Evolutionary conservation across 2,797 vertebrate species (phyloP).

Genomic region (Pampus argenteus): DNA sequence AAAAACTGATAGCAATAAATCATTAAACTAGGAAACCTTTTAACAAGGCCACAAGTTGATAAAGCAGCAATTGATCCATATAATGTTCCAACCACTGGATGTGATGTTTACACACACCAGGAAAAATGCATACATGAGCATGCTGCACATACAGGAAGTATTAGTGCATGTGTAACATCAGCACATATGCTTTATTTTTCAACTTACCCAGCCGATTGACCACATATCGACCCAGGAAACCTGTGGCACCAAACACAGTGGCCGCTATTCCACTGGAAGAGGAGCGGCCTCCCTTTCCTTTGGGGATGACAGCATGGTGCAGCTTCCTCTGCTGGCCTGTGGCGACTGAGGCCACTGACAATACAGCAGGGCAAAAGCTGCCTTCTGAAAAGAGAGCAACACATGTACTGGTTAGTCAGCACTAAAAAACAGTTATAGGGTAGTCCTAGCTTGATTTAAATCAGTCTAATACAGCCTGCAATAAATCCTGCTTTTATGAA

Average conservation of each 20-base stretch:
- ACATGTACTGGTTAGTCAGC: neutral
- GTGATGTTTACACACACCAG: neutral
- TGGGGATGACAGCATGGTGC: constrained; percentile 89
- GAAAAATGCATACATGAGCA: too few species aligned
- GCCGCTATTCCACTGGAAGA: constrained; percentile 94
- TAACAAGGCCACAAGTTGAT: neutral
- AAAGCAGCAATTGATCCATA: neutral
- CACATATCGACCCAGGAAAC: constrained; percentile 94
- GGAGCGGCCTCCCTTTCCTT: constrained; percentile 93
- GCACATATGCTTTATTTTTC: neutral
- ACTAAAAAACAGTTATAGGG: neutral
- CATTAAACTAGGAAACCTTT: neutral
- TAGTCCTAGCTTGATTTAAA: too few species aligned
- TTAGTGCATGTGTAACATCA: neutral
- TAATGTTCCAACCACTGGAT: neutral
- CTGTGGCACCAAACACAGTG: constrained; percentile 96
- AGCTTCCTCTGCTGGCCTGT: constrained; percentile 83
- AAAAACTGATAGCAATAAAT: neutral
- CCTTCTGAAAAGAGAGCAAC: constrained; percentile 69
- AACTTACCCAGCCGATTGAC: constrained; percentile 92
- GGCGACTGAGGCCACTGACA: constrained; percentile 71
- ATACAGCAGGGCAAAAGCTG: constrained; percentile 71
- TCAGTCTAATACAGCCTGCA: neutral
- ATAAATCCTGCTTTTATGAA: neutral
- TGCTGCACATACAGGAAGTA: neutral